Percentiles rank a stretch among this genome's conserved stretches.
Conservation (phyloP, 23 tunicate species). For the Ciona savignyi region DNA sequence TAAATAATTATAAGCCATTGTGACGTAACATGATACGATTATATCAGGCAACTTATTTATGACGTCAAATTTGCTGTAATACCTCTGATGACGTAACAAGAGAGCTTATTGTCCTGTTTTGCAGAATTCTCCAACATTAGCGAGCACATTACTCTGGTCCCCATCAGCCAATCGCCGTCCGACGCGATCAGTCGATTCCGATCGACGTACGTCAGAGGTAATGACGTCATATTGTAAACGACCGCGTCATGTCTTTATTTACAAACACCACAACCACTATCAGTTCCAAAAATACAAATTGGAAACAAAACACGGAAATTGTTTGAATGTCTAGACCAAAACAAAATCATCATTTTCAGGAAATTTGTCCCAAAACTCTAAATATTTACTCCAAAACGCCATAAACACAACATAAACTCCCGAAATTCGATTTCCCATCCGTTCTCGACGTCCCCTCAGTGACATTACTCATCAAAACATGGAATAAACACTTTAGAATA, state of each 20-base stretch:
- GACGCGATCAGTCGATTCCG: conserved; percentile 5
- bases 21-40: too few species aligned
- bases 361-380: not conserved
- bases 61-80: not conserved
- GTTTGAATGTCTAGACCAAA: not conserved
- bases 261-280: not conserved
- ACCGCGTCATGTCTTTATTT: not conserved
- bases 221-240: not conserved
- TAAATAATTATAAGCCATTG: too few species aligned
- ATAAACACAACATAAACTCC: too few species aligned
- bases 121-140: conserved; percentile 22
- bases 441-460: too few species aligned
- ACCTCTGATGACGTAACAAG: not conserved
- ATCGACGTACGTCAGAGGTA: not conserved
- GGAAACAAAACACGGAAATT: not conserved
- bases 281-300: too few species aligned
- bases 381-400: not conserved
- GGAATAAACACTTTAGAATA: not conserved
- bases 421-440: not conserved
- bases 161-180: conserved; percentile 26
- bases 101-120: not conserved
- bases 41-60: not conserved
- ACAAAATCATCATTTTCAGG: not conserved
- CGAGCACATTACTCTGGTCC: conserved; percentile 61
- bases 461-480: not conserved